phyloP scores from a whole-genome alignment of 2,888 invertebrate species.

The Tricholauxania praeusta region DNA sequence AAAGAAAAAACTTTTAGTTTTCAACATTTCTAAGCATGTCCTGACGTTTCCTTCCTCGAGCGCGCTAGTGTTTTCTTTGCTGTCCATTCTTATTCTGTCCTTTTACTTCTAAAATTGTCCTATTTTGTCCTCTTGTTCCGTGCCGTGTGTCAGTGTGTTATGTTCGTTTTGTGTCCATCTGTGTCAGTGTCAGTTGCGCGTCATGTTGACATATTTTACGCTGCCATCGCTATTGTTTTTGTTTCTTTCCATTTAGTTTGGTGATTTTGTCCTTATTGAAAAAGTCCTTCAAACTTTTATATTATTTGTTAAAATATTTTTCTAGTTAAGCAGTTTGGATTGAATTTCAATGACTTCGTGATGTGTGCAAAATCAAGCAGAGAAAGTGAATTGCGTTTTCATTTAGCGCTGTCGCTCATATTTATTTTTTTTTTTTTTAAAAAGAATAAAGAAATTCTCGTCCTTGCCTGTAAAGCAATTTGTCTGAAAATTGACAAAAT shows the following conservation, averaged over 20 bases:
- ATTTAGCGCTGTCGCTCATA: too few relatives aligned
- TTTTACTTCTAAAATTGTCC: neutral
- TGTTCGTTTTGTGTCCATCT: slow-evolving; percentile 13
- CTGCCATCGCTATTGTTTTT: neutral
- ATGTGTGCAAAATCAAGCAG: neutral
- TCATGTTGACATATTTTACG: slow-evolving; percentile 1
- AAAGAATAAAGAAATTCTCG: too few relatives aligned
- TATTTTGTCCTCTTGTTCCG: neutral
- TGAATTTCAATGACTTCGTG: slow-evolving; percentile 22
- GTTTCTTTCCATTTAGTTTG: neutral
- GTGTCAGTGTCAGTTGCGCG: slow-evolving; percentile 15
- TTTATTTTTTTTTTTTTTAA: too few relatives aligned
- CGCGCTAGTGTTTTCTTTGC: neutral
- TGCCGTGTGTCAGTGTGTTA: slow-evolving; percentile 15
- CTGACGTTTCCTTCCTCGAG: neutral
- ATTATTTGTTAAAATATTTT: slow-evolving; percentile 16
- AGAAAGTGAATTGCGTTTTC: neutral
- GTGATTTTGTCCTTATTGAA: slow-evolving; percentile 26
- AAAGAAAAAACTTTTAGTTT: slow-evolving; percentile 18
- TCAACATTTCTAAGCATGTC: slow-evolving; percentile 7
- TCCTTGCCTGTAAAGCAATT: too few relatives aligned
- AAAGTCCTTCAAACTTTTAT: slow-evolving; percentile 24
- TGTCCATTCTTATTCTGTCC: too few relatives aligned
- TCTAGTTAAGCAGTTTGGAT: slow-evolving; percentile 28
- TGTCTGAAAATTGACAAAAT: too few relatives aligned